These are phyloP conservation scores for Campoplex capitator DNA, from an alignment of 2,888 invertebrate genomes.

Conservation along the genomic window DNA sequence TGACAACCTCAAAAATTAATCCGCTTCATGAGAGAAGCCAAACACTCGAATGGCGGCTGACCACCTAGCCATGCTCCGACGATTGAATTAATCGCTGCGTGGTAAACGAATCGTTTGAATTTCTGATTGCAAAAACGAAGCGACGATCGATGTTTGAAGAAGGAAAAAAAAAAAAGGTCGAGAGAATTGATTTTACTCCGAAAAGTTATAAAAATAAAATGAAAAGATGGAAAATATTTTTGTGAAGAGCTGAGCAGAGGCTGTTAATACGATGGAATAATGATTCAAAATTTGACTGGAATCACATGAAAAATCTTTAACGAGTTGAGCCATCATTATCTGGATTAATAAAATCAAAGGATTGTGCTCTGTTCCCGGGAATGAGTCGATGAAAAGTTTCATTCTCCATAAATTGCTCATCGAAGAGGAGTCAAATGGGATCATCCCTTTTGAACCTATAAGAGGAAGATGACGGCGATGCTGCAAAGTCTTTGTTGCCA, in stretches of 20 bases:
- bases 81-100: too few species aligned
- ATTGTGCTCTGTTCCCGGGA: not conserved
- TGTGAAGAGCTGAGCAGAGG: not conserved
- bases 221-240: not conserved
- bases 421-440: conserved; percentile 41
- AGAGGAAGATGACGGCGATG: conserved; percentile 2
- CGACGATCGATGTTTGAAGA: too few species aligned
- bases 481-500: conserved; percentile 6
- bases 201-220: not conserved
- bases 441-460: not conserved
- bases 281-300: not conserved
- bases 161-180: too few species aligned
- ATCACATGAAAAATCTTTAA: not conserved
- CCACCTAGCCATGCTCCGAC: not conserved
- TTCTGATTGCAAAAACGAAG: too few species aligned
- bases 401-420: conserved; percentile 58
- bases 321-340: not conserved
- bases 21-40: not conserved
- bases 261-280: not conserved
- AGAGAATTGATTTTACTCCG: too few species aligned
- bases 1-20: too few species aligned
- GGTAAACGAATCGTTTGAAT: too few species aligned
- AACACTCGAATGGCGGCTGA: not conserved
- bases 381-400: not conserved
- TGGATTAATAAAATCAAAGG: conserved; percentile 11